phyloP scores from a whole-genome alignment of 2,888 invertebrate species.

The Cephus spinipes region DNA sequence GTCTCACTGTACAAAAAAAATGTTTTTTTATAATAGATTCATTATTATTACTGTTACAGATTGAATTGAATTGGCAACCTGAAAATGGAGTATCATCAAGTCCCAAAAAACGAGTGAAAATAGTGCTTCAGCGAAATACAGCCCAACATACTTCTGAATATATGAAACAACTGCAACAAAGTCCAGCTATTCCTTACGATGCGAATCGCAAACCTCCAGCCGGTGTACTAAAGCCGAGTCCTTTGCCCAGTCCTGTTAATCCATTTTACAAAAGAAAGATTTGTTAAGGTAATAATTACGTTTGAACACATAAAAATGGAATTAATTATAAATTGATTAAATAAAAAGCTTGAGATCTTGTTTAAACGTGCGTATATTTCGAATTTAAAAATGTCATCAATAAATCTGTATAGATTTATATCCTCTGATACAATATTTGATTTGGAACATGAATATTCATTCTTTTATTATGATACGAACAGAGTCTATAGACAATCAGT shows the following conservation, averaged over 20 bases:
- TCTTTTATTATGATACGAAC: not conserved
- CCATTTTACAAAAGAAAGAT: slow-evolving; percentile 78
- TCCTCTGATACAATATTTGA: not conserved
- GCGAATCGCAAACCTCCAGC: slow-evolving; percentile 76
- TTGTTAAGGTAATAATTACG: slow-evolving; percentile 25
- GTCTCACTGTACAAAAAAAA: not conserved
- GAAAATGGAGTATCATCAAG: not conserved
- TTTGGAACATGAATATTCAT: not conserved
- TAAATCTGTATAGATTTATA: not conserved
- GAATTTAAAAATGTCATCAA: not conserved
- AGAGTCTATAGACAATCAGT: not conserved
- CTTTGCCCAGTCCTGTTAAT: slow-evolving; percentile 79
- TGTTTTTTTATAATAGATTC: not conserved
- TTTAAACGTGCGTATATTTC: not conserved
- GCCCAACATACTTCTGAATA: slow-evolving; percentile 82
- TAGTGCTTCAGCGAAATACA: slow-evolving; percentile 77
- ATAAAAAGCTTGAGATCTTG: not conserved
- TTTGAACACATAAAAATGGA: not conserved
- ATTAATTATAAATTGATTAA: not conserved
- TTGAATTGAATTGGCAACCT: not conserved
- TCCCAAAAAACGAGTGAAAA: slow-evolving; percentile 77
- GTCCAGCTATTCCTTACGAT: slow-evolving; percentile 83
- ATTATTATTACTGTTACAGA: not conserved
- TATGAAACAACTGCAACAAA: slow-evolving; percentile 75
- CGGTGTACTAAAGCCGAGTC: slow-evolving; percentile 79